These are phyloP conservation scores for Himalopsyche japonica DNA, from an alignment of 2,888 invertebrate species.

Conservation along the genomic window DNA sequence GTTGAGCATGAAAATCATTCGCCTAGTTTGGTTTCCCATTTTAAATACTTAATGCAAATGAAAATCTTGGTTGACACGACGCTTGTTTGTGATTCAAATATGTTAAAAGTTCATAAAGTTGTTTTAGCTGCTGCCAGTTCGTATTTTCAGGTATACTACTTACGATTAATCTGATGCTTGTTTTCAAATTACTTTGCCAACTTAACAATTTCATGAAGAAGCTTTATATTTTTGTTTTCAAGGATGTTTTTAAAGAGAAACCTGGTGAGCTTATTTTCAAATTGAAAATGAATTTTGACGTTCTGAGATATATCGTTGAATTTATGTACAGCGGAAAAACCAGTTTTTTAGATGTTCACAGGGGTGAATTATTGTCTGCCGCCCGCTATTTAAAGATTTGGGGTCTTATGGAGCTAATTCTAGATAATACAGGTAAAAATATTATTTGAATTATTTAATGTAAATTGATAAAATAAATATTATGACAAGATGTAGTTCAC, in stretches of 20 bases:
- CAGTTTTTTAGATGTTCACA: slow-evolving; percentile 67
- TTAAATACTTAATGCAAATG: slow-evolving; percentile 72
- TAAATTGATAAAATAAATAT: not conserved
- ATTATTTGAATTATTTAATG: not conserved
- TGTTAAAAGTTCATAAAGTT: slow-evolving; percentile 73
- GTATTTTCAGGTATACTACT: slow-evolving; percentile 66
- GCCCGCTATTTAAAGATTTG: slow-evolving; percentile 72
- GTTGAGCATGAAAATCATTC: slow-evolving; percentile 73
- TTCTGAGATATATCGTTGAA: slow-evolving; percentile 72
- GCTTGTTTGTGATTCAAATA: slow-evolving; percentile 73
- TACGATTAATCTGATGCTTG: not conserved
- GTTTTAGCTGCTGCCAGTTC: slow-evolving; percentile 74
- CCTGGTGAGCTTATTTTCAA: slow-evolving; percentile 63
- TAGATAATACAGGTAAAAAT: not conserved
- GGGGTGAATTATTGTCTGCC: slow-evolving; percentile 70
- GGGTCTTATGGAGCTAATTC: slow-evolving; percentile 61
- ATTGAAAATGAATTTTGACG: slow-evolving; percentile 70
- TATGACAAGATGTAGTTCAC: too few species aligned
- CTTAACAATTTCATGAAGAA: not conserved
- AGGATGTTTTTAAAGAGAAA: slow-evolving; percentile 65
- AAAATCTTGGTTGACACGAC: slow-evolving; percentile 76
- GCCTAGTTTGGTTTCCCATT: slow-evolving; percentile 67
- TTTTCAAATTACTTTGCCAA: not conserved
- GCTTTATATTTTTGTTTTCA: slow-evolving; percentile 34
- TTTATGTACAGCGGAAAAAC: slow-evolving; percentile 80